Base-by-base conservation (phyloP, 2,797 vertebrate genomes). In the Podargus strigoides region DNA sequence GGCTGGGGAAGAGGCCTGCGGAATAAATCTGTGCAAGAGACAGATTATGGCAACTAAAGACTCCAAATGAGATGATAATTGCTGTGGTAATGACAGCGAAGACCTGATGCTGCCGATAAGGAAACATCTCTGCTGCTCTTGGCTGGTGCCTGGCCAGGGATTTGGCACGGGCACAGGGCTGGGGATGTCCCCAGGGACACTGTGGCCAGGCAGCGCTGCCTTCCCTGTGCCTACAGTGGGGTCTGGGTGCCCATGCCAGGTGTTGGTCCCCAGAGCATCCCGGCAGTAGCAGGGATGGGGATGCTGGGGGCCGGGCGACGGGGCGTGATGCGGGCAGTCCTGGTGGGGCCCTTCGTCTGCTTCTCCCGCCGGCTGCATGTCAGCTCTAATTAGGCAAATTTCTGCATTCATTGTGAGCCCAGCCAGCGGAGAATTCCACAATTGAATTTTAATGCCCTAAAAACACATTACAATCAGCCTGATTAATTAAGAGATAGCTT, bases 41-140 rank as follows among this genome's bases (percentile, higher is more conserved):
- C 89, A 96, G 94, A 96, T 97, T 96, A 96, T 91, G 93, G 95
- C 96, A 97, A 91, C 94, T 97, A 95, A 97, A 96, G 97, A 95
- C 96, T 96, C 91, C 93, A 96, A 95, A 97, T 81, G 88, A 97
- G 96, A 97, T 92, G 95, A 93, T 96, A 96, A 96, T 97, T 97
- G 92, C 95, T 5, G 82, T 94, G 87, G 91, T 97, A 96, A 96
- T 97, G 94, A 97, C 96, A 96, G 92, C 2, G 24, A 95, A 89
- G 94, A 88, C 90, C 96, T 89, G 93, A 97, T 97, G 93, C 92
- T 87, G 68, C 86, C 15, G 93, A 95, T 97, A 94, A 94, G 55
- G 82, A 89, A 91, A 79, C 53, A 89, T 92, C 91, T 92, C 89
- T 3, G 12, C 41, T 73, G 63, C 81, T 89, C 79, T 80, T 50